Percentiles rank a stretch among this genome's conserved stretches.
These are phyloP conservation scores for Emydocephalus ijimae DNA, from an alignment of 2,113 vertebrate genomes.

Conservation along the genomic window DNA sequence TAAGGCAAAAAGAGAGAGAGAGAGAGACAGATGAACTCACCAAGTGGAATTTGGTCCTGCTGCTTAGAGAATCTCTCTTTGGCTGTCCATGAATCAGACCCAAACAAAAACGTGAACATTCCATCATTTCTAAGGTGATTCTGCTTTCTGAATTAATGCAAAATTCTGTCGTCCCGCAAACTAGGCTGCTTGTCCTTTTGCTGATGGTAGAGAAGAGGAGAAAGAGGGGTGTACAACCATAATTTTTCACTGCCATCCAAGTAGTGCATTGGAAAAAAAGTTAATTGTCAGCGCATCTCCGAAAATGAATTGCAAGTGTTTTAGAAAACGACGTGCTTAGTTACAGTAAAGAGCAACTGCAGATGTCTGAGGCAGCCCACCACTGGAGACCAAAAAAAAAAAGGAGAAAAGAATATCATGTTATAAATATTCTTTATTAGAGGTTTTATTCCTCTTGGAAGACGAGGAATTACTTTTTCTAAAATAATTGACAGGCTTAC, in stretches of 20 bases:
- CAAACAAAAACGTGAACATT: not conserved
- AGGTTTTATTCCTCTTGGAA: constrained; percentile 46
- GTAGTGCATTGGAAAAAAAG: not conserved
- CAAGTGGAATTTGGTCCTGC: not conserved
- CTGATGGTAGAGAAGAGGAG: not conserved
- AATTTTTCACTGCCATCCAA: constrained; percentile 14
- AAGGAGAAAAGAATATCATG: not conserved
- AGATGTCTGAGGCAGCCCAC: constrained; percentile 12
- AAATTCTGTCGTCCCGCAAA: not conserved
- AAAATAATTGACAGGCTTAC: constrained; percentile 47
- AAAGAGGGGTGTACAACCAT: not conserved
- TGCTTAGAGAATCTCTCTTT: not conserved
- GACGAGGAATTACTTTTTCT: constrained; percentile 40
- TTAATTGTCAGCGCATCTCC: constrained; percentile 33
- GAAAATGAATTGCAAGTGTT: constrained; percentile 36
- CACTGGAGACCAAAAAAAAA: constrained; percentile 1
- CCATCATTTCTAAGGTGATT: not conserved
- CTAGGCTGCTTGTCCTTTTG: too few relatives aligned
- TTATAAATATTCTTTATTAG: constrained; percentile 57
- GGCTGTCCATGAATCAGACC: too few relatives aligned
- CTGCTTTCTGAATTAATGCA: not conserved
- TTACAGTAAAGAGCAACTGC: constrained; percentile 15
- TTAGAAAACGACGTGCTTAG: constrained; percentile 24
- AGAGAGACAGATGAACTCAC: not conserved
- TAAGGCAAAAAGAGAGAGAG: too few relatives aligned